Conservation (phyloP, 2,888 invertebrate genomes). For the Nezara viridula region DNA sequence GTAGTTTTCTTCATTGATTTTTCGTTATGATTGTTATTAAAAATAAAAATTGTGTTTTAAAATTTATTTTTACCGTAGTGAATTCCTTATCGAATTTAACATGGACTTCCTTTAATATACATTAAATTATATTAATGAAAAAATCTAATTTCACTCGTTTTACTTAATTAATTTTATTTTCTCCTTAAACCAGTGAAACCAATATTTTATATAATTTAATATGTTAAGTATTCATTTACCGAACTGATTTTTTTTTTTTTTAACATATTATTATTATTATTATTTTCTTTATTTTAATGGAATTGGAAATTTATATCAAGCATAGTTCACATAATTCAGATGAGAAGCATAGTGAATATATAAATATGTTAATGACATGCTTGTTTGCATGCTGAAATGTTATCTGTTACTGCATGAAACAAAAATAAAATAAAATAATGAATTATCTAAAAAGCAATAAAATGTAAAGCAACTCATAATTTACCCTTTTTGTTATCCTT, state of each 20-base stretch:
- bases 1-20: neutral
- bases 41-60: neutral
- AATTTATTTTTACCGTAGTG: neutral
- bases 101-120: neutral
- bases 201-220: neutral
- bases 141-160: neutral
- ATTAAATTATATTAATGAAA: neutral
- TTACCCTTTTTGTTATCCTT: conserved; percentile 10
- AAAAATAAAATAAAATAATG: conserved; percentile 35
- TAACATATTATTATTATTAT: neutral
- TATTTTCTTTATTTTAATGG: neutral
- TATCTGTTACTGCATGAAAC: conserved; percentile 31
- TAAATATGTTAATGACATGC: conserved; percentile 48
- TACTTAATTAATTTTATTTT: neutral
- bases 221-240: neutral
- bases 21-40: neutral
- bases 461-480: neutral
- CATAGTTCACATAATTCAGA: conserved; percentile 20
- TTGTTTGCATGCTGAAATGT: conserved; percentile 51
- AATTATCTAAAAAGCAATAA: conserved; percentile 28
- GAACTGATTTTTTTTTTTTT: neutral
- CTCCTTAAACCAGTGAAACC: neutral
- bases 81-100: neutral
- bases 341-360: conserved; percentile 34
- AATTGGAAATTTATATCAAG: conserved; percentile 12